A percentile compares a stretch with the other conserved stretches of the same genome.
Conservation (phyloP, 2,113 vertebrate genomes). For the Rhipidura dahli region DNA sequence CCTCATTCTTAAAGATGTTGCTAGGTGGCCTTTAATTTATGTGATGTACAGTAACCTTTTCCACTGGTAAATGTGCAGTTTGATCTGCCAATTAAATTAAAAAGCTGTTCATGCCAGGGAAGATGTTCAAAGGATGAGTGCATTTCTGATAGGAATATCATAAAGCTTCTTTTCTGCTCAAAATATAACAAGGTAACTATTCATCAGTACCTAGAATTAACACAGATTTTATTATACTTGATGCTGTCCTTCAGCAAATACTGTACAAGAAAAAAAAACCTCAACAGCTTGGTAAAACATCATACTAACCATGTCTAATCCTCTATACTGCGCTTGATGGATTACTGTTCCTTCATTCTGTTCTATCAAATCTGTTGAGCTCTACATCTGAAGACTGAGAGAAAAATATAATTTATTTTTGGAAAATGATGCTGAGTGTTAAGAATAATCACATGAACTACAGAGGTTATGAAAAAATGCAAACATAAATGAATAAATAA, state of each 20-base stretch:
- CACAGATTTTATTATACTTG: background rate
- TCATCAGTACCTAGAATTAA: background rate
- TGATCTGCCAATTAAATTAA: slow-evolving; percentile 43
- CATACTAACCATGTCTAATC: background rate
- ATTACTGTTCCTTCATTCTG: background rate
- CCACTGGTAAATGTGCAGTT: background rate
- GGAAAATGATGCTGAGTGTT: background rate
- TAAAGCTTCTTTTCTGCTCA: background rate
- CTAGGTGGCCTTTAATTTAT: slow-evolving; percentile 25
- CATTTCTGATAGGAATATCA: background rate
- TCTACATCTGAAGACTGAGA: background rate
- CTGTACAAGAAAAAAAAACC: background rate
- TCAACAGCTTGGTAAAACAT: background rate
- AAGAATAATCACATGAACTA: background rate
- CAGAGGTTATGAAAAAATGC: background rate
- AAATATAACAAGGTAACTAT: slow-evolving; percentile 13
- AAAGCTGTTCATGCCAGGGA: background rate
- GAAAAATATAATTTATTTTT: background rate
- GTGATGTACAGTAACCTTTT: slow-evolving; percentile 40
- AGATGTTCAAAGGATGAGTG: background rate
- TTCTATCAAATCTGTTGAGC: background rate
- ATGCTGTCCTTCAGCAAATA: background rate
- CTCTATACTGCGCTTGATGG: background rate
- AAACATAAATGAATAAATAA: background rate
- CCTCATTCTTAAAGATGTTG: background rate